Percentiles rank a stretch among this genome's conserved stretches.
phyloP scores from a whole-genome alignment of 2,888 invertebrate species.

The Cephus runcator region DNA sequence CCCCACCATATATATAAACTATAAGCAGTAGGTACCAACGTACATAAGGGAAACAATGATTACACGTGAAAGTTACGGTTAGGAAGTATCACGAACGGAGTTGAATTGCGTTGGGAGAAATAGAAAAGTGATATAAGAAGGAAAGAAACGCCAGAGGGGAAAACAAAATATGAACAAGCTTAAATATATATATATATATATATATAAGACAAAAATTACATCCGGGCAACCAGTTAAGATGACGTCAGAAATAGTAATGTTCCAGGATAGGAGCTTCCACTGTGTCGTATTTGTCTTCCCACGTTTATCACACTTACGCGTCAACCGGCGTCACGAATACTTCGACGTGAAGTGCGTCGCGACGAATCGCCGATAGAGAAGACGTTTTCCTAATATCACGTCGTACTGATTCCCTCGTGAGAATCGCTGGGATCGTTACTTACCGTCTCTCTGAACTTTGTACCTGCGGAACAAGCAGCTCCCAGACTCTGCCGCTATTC shows the following conservation, averaged over 20 bases:
- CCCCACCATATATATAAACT: not conserved
- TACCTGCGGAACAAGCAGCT: not conserved
- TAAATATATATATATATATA: too few relatives aligned
- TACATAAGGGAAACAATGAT: not conserved
- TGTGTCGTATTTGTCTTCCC: not conserved
- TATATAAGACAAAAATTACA: too few relatives aligned
- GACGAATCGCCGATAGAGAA: slow-evolving; percentile 38
- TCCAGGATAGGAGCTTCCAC: not conserved
- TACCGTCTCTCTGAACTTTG: not conserved
- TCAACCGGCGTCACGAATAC: slow-evolving; percentile 47
- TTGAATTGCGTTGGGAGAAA: not conserved
- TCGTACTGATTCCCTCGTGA: not conserved
- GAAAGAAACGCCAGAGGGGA: not conserved
- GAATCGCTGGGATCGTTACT: not conserved
- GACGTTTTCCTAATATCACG: not conserved
- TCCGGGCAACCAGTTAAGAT: not conserved
- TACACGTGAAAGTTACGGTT: not conserved
- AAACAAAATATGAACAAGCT: not conserved
- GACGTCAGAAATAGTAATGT: not conserved
- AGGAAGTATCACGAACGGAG: not conserved
- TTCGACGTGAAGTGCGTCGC: slow-evolving; percentile 50
- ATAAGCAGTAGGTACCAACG: not conserved
- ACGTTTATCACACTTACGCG: slow-evolving; percentile 39
- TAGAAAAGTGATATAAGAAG: not conserved
- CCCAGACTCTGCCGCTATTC: not conserved